Conservation (phyloP, 2,113 vertebrate species). For the Nannospalax galili region DNA sequence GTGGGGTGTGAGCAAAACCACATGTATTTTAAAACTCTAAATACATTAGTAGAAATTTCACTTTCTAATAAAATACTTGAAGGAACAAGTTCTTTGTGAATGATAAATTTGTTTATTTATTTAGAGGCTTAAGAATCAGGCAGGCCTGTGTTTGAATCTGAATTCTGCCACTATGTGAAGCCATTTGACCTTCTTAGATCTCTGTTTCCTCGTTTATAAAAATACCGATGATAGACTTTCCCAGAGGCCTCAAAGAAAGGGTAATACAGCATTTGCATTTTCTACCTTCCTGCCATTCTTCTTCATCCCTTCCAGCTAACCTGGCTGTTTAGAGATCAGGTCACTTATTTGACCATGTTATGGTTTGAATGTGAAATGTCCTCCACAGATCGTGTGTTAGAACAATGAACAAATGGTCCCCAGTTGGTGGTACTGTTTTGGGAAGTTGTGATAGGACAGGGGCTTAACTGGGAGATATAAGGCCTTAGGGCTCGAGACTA, state of each 20-base stretch:
- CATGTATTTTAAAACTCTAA: background rate
- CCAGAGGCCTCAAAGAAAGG: background rate
- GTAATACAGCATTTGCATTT: background rate
- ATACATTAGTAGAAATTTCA: background rate
- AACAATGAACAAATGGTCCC: background rate
- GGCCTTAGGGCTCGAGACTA: background rate
- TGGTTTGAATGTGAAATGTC: background rate
- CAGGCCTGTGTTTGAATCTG: background rate
- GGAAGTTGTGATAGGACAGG: background rate
- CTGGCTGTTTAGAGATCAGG: background rate
- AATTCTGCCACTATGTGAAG: background rate
- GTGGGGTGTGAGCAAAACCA: too few relatives aligned
- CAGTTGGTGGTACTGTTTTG: background rate
- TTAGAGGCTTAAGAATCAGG: background rate
- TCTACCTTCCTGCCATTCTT: background rate
- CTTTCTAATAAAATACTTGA: background rate
- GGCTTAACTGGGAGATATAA: too few relatives aligned
- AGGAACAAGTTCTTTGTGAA: background rate
- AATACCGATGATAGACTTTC: background rate
- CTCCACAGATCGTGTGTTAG: background rate
- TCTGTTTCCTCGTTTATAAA: background rate
- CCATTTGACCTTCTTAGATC: background rate
- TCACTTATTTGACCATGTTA: background rate
- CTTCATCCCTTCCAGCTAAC: background rate
- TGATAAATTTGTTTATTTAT: background rate